These are phyloP conservation scores for Pentalonia nigronervosa DNA, from an alignment of 1,140 invertebrate species.

Conservation along the genomic window DNA sequence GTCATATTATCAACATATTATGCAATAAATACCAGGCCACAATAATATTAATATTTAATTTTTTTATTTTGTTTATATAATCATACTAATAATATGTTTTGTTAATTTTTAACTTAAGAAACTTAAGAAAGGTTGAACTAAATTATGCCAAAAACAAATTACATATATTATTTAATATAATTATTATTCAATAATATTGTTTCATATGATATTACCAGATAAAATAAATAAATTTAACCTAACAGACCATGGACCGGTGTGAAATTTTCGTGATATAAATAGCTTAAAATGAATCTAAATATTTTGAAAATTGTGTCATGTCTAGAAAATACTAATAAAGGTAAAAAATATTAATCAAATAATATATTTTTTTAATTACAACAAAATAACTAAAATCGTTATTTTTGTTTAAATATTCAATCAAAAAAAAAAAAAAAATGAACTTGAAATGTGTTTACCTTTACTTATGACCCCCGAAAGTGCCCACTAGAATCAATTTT, in stretches of 20 bases:
- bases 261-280: not conserved
- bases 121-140: not conserved
- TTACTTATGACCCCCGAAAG: not conserved
- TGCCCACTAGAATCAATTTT: not conserved
- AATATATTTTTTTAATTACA: not conserved
- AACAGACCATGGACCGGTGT: not conserved
- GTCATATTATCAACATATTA: not conserved
- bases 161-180: not conserved
- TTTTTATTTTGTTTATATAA: not conserved
- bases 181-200: too few species aligned
- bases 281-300: not conserved
- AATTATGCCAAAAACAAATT: not conserved
- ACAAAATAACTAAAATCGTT: not conserved
- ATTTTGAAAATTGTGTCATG: not conserved
- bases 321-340: not conserved
- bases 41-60: not conserved
- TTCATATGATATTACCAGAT: too few species aligned
- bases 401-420: not conserved
- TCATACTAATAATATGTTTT: not conserved
- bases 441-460: not conserved
- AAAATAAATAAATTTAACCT: too few species aligned
- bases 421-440: not conserved
- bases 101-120: not conserved
- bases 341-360: not conserved
- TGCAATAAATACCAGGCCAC: not conserved